Base-by-base conservation (phyloP, 2,797 vertebrate species). In the Acanthurus tractus region DNA sequence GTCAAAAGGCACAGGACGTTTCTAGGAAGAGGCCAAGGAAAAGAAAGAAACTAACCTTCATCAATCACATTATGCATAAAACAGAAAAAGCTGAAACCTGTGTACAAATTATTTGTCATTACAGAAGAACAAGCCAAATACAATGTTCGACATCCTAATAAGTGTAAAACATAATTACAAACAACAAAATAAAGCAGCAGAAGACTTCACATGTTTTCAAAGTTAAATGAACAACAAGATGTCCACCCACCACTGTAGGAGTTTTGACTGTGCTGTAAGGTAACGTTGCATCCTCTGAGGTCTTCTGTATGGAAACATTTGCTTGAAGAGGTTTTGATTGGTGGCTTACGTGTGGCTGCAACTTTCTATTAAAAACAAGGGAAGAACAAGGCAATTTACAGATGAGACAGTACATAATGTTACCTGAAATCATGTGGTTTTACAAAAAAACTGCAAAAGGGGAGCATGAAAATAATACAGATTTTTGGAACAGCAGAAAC, bases 1-100 rank as follows among this genome's bases (percentile, higher is more conserved):
- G 73, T 95, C 93, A 45, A 73, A 90, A 87, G 93, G 90, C 85
- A 93, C 77, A 7, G 91, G 89, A n/a, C 95, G 95, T 94, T 96
- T 96, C 96, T 96, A 65, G 18, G 42, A 17, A 6, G 29, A 34
- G 29, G 29, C 6, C 29, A 38, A 73, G 36, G 22, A 50, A 22
- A 4, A 57, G 18, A 4, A 58, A 23, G 5, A 62, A 76, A 59
- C 4, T 15, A 48, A 49, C 9, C 48, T 56, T 66, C 12, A 72
- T 15, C 45, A 8, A 20, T 38, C 3, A 52, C 23, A 46, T 52
- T 8, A 49, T 25, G 20, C 7, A 44, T 57, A 17, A 42, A 55
- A 53, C 29, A 38, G 22, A 66, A 18, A 53, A 56, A 56, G 2
- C 36, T 46, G 11, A 10, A 59, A 10, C 9, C 10, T 55, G 25